Conservation (phyloP, 2,113 vertebrate genomes). For the Corythaeola cristata region DNA sequence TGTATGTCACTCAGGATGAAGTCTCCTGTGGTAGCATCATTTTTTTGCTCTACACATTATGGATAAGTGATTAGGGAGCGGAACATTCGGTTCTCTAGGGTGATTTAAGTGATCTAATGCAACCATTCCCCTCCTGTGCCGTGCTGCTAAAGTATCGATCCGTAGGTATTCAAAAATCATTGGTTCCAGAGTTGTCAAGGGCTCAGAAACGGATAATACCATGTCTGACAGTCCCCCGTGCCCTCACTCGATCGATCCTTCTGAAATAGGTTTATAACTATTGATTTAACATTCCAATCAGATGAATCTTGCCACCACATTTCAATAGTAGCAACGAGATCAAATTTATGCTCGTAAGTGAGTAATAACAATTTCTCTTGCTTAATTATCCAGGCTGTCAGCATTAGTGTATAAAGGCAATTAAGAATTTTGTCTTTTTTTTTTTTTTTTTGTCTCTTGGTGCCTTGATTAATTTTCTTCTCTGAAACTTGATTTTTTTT, state of each 20-base stretch:
- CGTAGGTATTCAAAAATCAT: not conserved
- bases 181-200: not conserved
- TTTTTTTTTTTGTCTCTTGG: not conserved
- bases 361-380: not conserved
- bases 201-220: not conserved
- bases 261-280: not conserved
- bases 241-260: not conserved
- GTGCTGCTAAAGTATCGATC: not conserved
- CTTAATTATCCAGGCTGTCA: not conserved
- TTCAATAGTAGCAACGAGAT: not conserved
- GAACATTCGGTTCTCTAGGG: not conserved
- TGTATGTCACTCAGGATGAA: not conserved
- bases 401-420: not conserved
- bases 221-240: not conserved
- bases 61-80: not conserved
- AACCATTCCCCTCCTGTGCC: not conserved
- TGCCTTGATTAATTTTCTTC: not conserved
- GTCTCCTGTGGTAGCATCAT: not conserved
- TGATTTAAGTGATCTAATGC: not conserved
- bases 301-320: not conserved
- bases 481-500: not conserved
- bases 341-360: not conserved
- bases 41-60: not conserved
- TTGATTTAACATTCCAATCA: conserved; percentile 2
- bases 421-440: not conserved